These are phyloP conservation scores for Riparia riparia DNA, from an alignment of 2,113 vertebrate genomes.

Conservation along the genomic window DNA sequence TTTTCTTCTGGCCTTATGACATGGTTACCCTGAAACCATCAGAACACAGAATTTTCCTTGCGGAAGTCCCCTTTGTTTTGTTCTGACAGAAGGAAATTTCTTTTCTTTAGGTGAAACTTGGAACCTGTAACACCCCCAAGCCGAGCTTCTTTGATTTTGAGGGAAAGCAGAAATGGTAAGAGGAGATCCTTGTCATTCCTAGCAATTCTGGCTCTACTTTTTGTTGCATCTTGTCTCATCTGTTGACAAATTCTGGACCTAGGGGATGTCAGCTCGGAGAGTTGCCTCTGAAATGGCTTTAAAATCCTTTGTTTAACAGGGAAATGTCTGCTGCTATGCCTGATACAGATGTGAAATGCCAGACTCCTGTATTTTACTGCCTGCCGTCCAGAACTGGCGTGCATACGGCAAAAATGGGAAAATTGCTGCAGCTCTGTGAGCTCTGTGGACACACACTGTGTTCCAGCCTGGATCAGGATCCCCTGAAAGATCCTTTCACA, in stretches of 20 bases:
- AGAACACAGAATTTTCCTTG: background rate
- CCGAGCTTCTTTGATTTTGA: slow-evolving; percentile 98
- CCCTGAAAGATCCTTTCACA: background rate
- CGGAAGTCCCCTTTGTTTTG: background rate
- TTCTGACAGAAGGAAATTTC: slow-evolving; percentile 13
- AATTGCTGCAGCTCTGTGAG: background rate
- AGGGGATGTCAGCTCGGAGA: background rate
- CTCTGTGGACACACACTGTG: background rate
- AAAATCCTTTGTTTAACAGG: background rate
- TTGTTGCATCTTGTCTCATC: background rate
- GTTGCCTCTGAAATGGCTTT: background rate
- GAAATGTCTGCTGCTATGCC: background rate
- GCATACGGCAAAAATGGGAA: background rate
- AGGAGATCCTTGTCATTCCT: slow-evolving; percentile 39
- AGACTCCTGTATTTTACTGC: background rate
- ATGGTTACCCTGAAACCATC: background rate
- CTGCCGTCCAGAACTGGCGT: background rate
- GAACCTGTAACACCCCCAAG: slow-evolving; percentile 91
- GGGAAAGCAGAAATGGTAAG: slow-evolving; percentile 98
- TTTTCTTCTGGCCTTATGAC: background rate
- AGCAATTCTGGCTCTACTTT: slow-evolving; percentile 6
- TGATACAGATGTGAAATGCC: background rate
- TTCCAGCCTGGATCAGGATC: background rate
- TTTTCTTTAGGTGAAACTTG: slow-evolving; percentile 88
- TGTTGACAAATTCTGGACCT: background rate